Base-by-base conservation (phyloP, 2,113 vertebrate species). In the Zapornia atra region DNA sequence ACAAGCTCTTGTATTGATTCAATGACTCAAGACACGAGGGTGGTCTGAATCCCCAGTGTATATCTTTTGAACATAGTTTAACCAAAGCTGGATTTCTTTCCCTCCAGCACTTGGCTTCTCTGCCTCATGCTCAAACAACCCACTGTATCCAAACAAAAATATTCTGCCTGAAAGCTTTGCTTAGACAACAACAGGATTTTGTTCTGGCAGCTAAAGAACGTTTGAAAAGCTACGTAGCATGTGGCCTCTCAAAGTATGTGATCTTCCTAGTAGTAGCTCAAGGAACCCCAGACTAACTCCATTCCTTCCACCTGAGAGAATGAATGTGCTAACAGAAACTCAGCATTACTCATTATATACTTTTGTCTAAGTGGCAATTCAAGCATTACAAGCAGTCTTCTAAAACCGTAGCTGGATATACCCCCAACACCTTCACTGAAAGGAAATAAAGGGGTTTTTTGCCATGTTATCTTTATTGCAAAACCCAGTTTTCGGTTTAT, bases 31-130 rank as follows among this genome's bases (percentile, higher is more conserved):
- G 64, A 92, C 17, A 88, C 6, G 3, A 93, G 88, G 92, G 86
- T 95, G 96, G 95, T 92, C 94, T 71, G 69, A 93, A 81, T 72
- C 88, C 69, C 86, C 61, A 86, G 82, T 4, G 51, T 88, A 1
- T 64, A 73, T 80, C 13, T 85, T 94, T 29, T 82, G 25, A 66
- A 72, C 36, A 82, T 10, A 95, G 81, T 90, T 87, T 85, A 92
- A 89, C 44, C 63, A 79, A 96, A 92, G 63, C 48, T 95, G 66
- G 44, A 90, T 84, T 57, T 82, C 19, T 26, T 36, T 91, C 94
- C 33, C 59, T 87, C n/a, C n/a, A 61, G 63, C 33, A 57, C 12
- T 89, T 13, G 3, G 87, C 75, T 44, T 68, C 61, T 79, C 46
- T 46, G 53, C 33, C 13, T 4, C n/a, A 38, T 16, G 59, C 5